These are phyloP conservation scores for Brachynemurus nebulosus DNA, from an alignment of 2,888 invertebrate species.

Conservation along the genomic window DNA sequence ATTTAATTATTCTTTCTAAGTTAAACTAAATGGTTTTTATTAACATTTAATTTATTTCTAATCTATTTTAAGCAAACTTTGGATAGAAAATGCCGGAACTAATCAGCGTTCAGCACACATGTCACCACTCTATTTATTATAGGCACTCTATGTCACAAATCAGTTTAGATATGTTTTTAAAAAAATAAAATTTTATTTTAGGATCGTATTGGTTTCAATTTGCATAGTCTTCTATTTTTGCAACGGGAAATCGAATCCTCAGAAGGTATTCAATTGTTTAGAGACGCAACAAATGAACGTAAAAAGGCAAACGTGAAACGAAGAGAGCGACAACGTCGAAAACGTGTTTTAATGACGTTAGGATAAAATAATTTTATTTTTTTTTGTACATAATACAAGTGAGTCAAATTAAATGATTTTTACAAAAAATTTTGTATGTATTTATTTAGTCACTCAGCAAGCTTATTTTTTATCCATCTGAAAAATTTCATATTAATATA, in stretches of 20 bases:
- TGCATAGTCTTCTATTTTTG: constrained; percentile 64
- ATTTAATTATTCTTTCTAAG: too few relatives aligned
- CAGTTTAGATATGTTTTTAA: background rate
- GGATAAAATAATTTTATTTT: constrained; percentile 17
- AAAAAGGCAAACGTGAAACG: constrained; percentile 48
- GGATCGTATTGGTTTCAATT: constrained; percentile 75
- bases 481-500: too few relatives aligned
- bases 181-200: constrained; percentile 29
- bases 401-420: background rate
- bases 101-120: too few relatives aligned
- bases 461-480: too few relatives aligned
- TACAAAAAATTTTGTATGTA: too few relatives aligned
- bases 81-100: too few relatives aligned
- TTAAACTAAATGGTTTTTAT: too few relatives aligned
- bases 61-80: too few relatives aligned
- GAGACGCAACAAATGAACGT: constrained; percentile 52
- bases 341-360: constrained; percentile 40
- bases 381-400: background rate
- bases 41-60: too few relatives aligned
- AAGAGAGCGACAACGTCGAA: constrained; percentile 46
- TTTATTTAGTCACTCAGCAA: too few relatives aligned
- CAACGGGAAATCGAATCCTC: constrained; percentile 61
- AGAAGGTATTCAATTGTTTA: constrained; percentile 62
- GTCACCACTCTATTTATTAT: background rate
- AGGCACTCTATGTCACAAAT: background rate